These are phyloP conservation scores for Nowickia ferox DNA, from an alignment of 2,888 invertebrate species.

Conservation along the genomic window DNA sequence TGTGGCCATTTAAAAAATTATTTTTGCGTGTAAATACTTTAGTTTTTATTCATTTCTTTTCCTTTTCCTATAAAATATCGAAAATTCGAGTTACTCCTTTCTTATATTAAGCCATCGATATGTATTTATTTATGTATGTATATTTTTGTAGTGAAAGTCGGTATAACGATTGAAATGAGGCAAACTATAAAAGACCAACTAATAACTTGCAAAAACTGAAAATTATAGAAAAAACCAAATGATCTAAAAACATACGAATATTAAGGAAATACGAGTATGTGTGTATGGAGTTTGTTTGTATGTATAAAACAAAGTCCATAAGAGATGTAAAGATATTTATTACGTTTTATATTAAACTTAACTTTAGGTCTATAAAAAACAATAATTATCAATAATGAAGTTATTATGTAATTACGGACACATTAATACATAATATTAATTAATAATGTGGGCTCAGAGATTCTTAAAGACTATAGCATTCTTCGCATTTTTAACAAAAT, in stretches of 20 bases:
- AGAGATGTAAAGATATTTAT: too few species aligned
- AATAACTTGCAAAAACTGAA: neutral
- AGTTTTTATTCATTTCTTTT: too few species aligned
- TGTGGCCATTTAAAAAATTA: too few species aligned
- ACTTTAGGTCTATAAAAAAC: neutral
- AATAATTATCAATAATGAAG: too few species aligned
- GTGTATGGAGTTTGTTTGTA: neutral
- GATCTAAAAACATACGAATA: too few species aligned
- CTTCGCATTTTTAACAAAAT: neutral
- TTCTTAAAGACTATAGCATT: neutral
- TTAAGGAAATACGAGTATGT: neutral
- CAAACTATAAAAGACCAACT: slow-evolving; percentile 8
- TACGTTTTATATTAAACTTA: neutral
- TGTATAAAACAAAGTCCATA: too few species aligned
- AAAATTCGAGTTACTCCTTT: too few species aligned
- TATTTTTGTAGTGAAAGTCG: slow-evolving; percentile 55
- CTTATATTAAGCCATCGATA: too few species aligned
- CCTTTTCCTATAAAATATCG: too few species aligned
- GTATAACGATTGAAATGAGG: slow-evolving; percentile 3
- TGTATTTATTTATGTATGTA: neutral
- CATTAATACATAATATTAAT: too few species aligned
- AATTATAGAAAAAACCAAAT: neutral
- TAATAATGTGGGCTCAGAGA: neutral
- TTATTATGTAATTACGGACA: too few species aligned
- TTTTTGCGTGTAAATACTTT: too few species aligned